Evolutionary conservation across 2,888 invertebrate species (phyloP).

Genomic region (Fabriciana adippe): DNA sequence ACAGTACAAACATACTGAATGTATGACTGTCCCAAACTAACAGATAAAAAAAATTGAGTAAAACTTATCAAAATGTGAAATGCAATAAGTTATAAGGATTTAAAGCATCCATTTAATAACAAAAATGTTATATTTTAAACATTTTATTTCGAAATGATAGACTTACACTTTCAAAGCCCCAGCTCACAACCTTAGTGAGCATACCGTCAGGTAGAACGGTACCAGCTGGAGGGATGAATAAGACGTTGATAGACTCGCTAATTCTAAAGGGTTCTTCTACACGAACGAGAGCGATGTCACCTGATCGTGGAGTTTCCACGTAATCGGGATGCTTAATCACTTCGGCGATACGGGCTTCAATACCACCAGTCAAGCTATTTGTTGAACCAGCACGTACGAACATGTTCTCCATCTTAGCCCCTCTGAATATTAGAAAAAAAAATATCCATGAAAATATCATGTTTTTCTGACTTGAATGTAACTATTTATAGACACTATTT

Average conservation of each 20-base stretch:
- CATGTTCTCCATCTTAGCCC: conserved; percentile 48
- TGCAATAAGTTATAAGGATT: no score
- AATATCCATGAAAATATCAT: not conserved
- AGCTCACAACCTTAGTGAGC: conserved; percentile 53
- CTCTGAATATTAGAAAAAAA: conserved; percentile 44
- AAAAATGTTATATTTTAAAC: no score
- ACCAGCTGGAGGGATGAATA: conserved; percentile 54
- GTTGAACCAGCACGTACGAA: conserved; percentile 59
- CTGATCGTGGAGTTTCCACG: conserved; percentile 46
- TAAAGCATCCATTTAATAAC: no score
- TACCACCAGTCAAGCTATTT: conserved; percentile 55
- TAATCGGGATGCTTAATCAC: conserved; percentile 54
- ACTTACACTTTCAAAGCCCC: conserved; percentile 64
- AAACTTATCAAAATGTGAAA: no score
- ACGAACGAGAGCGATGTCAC: conserved; percentile 53
- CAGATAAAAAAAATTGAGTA: no score
- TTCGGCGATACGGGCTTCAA: conserved; percentile 38
- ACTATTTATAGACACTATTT: no score
- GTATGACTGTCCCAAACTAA: no score
- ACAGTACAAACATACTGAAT: no score
- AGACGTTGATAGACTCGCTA: conserved; percentile 43
- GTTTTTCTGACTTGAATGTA: no score
- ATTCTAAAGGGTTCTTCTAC: conserved; percentile 46
- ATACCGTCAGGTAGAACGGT: conserved; percentile 50
- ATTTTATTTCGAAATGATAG: not conserved